These are phyloP conservation scores for Oxyruncus cristatus DNA, from an alignment of 2,113 vertebrate species.

Conservation along the genomic window DNA sequence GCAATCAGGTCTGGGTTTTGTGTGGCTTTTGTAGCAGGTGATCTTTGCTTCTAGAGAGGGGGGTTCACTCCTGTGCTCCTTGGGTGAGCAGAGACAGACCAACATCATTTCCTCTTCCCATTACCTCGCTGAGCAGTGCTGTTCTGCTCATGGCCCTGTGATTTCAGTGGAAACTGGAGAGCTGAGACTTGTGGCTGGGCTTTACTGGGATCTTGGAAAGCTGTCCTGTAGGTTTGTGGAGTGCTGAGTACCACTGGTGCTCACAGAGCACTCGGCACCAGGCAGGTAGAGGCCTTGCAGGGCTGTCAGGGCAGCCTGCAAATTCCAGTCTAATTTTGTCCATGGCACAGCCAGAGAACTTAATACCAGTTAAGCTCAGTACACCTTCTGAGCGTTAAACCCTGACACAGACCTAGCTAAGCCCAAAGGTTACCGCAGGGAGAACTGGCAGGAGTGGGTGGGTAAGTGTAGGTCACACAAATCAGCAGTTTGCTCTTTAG, in stretches of 20 bases:
- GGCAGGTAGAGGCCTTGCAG: not conserved
- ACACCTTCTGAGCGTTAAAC: not conserved
- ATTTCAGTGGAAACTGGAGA: not conserved
- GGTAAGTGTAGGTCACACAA: not conserved
- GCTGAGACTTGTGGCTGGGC: fast-evolving
- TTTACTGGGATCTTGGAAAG: not conserved
- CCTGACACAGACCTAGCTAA: not conserved
- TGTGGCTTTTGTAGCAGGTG: not conserved
- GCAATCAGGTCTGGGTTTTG: not conserved
- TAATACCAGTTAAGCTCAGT: not conserved
- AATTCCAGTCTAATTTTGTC: not conserved
- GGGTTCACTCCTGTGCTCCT: not conserved
- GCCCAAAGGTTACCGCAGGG: not conserved
- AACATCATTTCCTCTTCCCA: not conserved
- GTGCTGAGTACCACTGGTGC: not conserved
- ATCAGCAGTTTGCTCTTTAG: not conserved
- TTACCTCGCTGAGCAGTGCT: slow-evolving; percentile 27
- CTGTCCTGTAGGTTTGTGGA: not conserved
- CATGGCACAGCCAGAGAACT: not conserved
- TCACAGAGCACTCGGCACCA: not conserved
- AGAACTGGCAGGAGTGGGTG: not conserved
- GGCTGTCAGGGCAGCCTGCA: not conserved
- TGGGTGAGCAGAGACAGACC: not conserved
- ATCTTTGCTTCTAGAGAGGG: not conserved
- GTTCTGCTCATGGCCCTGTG: not conserved